A percentile compares a stretch with the other conserved stretches of the same genome.
These are phyloP conservation scores for Phocides pigmalion DNA, from an alignment of 1,140 invertebrate species.

Conservation along the genomic window DNA sequence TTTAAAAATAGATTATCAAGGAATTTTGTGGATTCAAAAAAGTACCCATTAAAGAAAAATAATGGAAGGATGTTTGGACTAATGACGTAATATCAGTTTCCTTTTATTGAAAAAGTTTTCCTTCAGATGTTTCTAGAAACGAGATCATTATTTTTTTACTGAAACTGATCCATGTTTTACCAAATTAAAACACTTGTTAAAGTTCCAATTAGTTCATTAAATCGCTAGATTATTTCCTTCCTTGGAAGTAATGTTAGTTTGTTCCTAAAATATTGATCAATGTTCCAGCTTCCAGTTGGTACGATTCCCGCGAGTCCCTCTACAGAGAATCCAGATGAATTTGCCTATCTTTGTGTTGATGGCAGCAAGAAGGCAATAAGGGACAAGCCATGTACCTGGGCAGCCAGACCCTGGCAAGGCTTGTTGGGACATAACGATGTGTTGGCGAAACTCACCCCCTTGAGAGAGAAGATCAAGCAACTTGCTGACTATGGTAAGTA, in stretches of 20 bases:
- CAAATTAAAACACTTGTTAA: too few species aligned
- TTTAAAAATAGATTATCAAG: too few species aligned
- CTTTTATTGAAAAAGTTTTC: too few species aligned
- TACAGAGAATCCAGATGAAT: slow-evolving; percentile 85
- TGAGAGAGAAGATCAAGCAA: slow-evolving; percentile 76
- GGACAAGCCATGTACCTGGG: slow-evolving; percentile 90
- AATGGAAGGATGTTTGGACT: too few species aligned
- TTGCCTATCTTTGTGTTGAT: slow-evolving; percentile 92
- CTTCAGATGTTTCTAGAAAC: too few species aligned
- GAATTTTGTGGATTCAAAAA: too few species aligned
- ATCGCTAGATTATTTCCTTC: too few species aligned
- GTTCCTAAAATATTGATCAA: background rate
- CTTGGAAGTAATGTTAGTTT: background rate
- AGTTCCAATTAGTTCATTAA: too few species aligned
- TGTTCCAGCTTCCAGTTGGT: slow-evolving; percentile 84
- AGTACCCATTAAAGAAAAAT: too few species aligned
- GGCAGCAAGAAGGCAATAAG: slow-evolving; percentile 88
- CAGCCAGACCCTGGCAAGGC: slow-evolving; percentile 91
- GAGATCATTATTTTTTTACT: too few species aligned
- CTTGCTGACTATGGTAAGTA: slow-evolving; percentile 66
- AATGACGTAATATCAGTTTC: too few species aligned
- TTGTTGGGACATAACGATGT: slow-evolving; percentile 87
- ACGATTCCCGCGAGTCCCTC: slow-evolving; percentile 76
- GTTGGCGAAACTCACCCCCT: slow-evolving; percentile 75
- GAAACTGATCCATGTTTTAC: too few species aligned